These are phyloP conservation scores for Pseudomugil tenellus DNA, from an alignment of 2,797 vertebrate genomes.

Conservation along the genomic window DNA sequence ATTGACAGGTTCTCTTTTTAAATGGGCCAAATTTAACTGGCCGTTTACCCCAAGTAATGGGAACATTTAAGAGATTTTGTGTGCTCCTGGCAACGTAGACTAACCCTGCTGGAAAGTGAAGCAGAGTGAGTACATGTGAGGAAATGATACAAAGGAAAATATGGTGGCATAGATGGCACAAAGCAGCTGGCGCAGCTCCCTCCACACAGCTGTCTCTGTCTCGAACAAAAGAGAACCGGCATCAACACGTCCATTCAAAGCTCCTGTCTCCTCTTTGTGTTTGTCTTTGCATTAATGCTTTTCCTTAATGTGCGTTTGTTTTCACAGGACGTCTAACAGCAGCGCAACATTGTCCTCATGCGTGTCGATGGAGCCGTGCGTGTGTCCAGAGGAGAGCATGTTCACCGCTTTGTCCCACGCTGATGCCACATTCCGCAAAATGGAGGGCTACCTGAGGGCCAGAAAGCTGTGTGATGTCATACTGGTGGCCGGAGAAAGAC, in stretches of 20 bases:
- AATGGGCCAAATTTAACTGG: constrained; percentile 72
- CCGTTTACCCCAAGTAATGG: constrained; percentile 72
- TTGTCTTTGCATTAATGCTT: constrained; percentile 9
- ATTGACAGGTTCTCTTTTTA: constrained; percentile 73
- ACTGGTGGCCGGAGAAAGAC: constrained; percentile 92
- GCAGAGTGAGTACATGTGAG: constrained; percentile 29
- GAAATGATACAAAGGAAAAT: constrained; percentile 34
- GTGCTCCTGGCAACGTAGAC: constrained; percentile 56
- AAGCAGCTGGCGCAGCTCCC: constrained; percentile 45
- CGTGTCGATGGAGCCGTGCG: constrained; percentile 94
- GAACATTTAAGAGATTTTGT: constrained; percentile 69
- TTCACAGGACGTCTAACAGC: constrained; percentile 90
- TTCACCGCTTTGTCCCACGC: constrained; percentile 95
- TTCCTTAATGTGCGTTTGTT: constrained; percentile 17
- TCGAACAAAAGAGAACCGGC: constrained; percentile 26
- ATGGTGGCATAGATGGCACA: constrained; percentile 26
- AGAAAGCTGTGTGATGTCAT: constrained; percentile 95
- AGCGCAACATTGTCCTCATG: constrained; percentile 90
- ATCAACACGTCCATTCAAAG: constrained; percentile 39
- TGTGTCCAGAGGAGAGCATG: constrained; percentile 89
- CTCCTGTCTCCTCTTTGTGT: constrained; percentile 49
- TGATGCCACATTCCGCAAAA: constrained; percentile 94
- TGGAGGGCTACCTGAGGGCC: constrained; percentile 95
- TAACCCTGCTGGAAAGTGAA: constrained; percentile 46
- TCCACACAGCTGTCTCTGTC: constrained; percentile 44